Evolutionary conservation across 2,888 invertebrate genomes (phyloP).

Genomic region (Microplitis deprimator): DNA sequence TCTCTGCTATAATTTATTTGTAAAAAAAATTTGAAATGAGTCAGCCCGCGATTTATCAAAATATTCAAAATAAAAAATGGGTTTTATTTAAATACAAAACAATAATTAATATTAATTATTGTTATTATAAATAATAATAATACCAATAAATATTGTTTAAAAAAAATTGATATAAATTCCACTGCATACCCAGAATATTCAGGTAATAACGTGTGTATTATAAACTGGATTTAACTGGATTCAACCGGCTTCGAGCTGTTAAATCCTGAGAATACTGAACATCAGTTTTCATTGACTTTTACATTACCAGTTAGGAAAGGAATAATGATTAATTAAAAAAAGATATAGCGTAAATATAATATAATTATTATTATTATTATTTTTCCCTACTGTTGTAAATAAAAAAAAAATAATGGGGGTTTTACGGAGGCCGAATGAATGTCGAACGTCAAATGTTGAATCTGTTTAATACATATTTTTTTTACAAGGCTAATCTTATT

Average conservation of each 20-base stretch:
- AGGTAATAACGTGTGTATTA: conserved; percentile 51
- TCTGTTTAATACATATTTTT: no score
- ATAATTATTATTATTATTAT: not conserved
- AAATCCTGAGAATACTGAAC: conserved; percentile 55
- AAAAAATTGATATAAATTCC: not conserved
- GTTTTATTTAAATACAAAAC: no score
- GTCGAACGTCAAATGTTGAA: no score
- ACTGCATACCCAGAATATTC: conserved; percentile 41
- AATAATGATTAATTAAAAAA: not conserved
- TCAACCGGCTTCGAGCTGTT: conserved; percentile 64
- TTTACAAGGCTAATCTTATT: not conserved
- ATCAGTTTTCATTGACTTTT: conserved; percentile 23
- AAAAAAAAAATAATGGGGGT: not conserved
- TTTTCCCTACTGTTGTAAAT: not conserved
- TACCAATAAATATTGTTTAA: not conserved
- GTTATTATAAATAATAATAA: not conserved
- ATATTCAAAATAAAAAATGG: no score
- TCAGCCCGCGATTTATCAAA: no score
- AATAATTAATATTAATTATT: not conserved
- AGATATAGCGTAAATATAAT: no score
- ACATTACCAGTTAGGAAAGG: conserved; percentile 29
- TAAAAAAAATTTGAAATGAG: no score
- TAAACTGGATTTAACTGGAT: conserved; percentile 53
- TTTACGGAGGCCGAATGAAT: not conserved
- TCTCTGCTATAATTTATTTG: no score